Base-by-base conservation (phyloP, 2,797 vertebrate genomes). In the Pangasius djambal region DNA sequence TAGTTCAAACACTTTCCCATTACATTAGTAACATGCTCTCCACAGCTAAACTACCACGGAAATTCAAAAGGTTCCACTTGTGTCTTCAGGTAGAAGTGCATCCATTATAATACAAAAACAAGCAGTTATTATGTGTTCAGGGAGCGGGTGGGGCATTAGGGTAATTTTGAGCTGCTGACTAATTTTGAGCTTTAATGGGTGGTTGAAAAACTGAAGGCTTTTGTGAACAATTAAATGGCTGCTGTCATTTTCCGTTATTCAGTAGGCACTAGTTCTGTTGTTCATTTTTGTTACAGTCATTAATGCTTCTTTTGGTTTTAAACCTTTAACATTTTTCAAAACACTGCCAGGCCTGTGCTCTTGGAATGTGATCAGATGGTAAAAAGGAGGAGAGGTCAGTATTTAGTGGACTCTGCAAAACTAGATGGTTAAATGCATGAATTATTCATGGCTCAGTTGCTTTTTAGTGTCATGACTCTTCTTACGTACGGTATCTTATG, bases 71-170 rank as follows among this genome's bases (percentile, higher is more conserved):
- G 85, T 48, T 83, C 52, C 70, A 70, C 25, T 83, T 81, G 65
- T 48, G 57, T 70, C 89, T 87, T 84, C 50, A 63, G 78, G 59
- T 79, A 69, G 31, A 87, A 78, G 79, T 87, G 72, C 79, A 44
- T 87, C 59, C 86, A 87, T 87, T 89, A 87, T 70, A 52, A 89
- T 79, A 52, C 70, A 84, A 78, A 89, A 89, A 82, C 61, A 86
- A 83, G 55, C 70, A 84, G 77, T 88, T 72, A 89, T 72, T 63
- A 13, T 57, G 34, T 48, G 37, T 70, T 48, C 25, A 67, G 61
- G 22, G 55, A 63, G 48, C n/a, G 57, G 55, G 74, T 65, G 6
- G 79, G 79, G 86, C 61, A 37, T 52, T 67, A 28, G 69, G 61
- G 34, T 83, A 25, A 87, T 72, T 87, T 70, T 20, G 20, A 87